Conservation (phyloP, 2,113 vertebrate species). For the Cisticola juncidis region DNA sequence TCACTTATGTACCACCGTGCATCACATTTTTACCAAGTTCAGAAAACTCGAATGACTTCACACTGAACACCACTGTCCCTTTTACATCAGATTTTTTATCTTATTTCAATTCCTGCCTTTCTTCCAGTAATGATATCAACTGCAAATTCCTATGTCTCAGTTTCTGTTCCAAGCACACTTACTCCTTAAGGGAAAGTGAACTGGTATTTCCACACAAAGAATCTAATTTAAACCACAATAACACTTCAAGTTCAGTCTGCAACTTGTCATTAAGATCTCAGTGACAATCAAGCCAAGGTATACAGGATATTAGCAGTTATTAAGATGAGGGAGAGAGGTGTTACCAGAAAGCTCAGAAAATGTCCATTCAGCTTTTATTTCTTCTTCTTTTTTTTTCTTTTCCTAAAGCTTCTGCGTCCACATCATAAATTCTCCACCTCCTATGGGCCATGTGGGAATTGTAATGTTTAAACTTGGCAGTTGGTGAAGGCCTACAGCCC, state of each 20-base stretch:
- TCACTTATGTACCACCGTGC: neutral
- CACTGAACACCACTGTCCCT: neutral
- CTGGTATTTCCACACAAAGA: neutral
- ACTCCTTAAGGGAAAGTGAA: neutral
- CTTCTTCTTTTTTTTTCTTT: neutral
- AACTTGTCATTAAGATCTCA: neutral
- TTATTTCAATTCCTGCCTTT: neutral
- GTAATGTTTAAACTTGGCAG: neutral
- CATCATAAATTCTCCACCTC: neutral
- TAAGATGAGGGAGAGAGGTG: neutral
- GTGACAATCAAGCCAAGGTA: neutral
- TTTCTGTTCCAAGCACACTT: neutral
- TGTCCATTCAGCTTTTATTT: neutral
- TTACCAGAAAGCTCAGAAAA: neutral
- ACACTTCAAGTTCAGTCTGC: neutral
- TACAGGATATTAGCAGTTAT: neutral
- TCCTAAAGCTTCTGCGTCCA: neutral
- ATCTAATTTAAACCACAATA: conserved; percentile 36
- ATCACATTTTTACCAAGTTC: neutral
- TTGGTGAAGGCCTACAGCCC: neutral
- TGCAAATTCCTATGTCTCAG: neutral
- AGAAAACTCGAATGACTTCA: neutral
- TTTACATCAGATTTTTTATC: neutral
- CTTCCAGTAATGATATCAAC: neutral
- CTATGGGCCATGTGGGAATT: neutral